Conservation (phyloP, 1,140 invertebrate species). For the Pachypeltis micranthus region DNA sequence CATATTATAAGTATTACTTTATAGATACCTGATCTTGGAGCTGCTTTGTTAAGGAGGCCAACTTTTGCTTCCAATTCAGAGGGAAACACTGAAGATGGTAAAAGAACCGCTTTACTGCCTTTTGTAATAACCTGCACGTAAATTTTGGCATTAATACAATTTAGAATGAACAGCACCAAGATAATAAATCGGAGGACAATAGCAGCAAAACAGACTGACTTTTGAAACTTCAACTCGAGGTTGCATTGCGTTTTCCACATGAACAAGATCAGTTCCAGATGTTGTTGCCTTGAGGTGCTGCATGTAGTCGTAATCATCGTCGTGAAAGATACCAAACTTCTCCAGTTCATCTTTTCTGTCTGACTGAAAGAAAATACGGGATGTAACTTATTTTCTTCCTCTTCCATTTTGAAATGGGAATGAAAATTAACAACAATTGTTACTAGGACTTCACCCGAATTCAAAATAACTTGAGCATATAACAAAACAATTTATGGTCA, state of each 20-base stretch:
- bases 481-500: too few species aligned
- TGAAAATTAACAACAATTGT: too few species aligned
- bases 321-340: constrained; percentile 90
- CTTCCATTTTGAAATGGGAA: too few species aligned
- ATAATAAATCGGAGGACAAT: background rate
- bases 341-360: constrained; percentile 61
- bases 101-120: constrained; percentile 14
- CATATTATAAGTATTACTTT: too few species aligned
- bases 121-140: background rate
- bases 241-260: background rate
- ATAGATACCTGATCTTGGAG: constrained; percentile 41
- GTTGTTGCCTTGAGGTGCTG: constrained; percentile 68
- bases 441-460: too few species aligned
- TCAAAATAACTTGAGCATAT: too few species aligned
- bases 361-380: too few species aligned
- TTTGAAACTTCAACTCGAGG: background rate
- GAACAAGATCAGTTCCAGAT: background rate
- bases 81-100: constrained; percentile 86
- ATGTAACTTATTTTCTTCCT: too few species aligned
- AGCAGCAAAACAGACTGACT: background rate
- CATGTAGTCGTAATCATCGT: constrained; percentile 92
- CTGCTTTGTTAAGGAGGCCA: constrained; percentile 79
- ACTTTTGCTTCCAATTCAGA: constrained; percentile 78
- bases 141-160: background rate
- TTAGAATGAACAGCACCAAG: background rate